Evolutionary conservation across 2,113 vertebrate genomes (phyloP).

Genomic region (Pluvianellus socialis): DNA sequence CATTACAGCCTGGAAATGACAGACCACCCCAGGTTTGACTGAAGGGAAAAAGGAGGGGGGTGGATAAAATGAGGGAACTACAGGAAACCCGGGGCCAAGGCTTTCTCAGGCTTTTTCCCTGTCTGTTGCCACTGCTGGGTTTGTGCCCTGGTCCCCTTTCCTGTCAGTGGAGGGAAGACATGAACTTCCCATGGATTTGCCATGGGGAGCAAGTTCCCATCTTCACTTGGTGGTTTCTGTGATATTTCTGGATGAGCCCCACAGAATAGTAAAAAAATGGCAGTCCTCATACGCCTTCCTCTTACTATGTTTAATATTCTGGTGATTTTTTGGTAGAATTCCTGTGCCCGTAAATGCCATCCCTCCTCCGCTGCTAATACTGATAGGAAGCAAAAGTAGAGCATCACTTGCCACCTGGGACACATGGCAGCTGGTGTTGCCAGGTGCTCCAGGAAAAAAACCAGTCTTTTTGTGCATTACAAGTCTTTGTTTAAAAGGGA

Average conservation of each 20-base stretch:
- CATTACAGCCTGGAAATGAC: background rate
- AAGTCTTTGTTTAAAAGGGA: background rate
- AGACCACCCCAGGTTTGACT: background rate
- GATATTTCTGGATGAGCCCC: background rate
- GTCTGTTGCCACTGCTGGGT: background rate
- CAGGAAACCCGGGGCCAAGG: background rate
- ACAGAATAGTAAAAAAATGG: background rate
- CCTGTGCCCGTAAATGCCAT: background rate
- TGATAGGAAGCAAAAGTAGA: background rate
- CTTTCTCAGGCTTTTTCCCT: background rate
- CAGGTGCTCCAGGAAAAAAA: background rate
- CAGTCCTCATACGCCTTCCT: background rate
- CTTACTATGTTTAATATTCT: background rate
- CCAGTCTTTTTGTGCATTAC: background rate
- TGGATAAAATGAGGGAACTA: background rate
- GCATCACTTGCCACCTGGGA: background rate
- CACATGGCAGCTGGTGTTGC: background rate
- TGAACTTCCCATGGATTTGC: background rate
- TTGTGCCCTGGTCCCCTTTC: background rate
- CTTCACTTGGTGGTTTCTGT: background rate
- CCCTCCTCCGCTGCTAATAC: rapidly evolving
- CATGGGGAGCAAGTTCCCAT: background rate
- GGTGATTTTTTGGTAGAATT: background rate
- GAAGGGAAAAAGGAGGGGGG: too few species aligned
- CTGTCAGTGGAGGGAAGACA: background rate